Conservation (phyloP, 2,888 invertebrate species). For the Megaustenia siamemsis region DNA sequence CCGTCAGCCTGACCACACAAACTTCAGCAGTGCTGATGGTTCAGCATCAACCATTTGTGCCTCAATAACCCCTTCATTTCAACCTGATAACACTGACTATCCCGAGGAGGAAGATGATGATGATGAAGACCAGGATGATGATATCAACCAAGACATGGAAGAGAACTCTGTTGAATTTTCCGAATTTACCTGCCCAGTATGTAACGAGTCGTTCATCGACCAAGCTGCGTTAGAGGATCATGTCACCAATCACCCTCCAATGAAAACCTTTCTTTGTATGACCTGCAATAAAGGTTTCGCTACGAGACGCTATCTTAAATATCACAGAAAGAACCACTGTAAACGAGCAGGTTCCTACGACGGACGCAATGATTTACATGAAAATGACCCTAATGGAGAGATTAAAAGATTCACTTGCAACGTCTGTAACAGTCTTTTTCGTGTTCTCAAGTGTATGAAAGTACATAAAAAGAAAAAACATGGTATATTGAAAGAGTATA, state of each 20-base stretch:
- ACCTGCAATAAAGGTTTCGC: slow-evolving; percentile 54
- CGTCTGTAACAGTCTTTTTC: slow-evolving; percentile 51
- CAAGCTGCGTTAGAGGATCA: slow-evolving; percentile 47
- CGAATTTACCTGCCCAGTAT: slow-evolving; percentile 33
- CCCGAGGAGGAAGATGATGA: slow-evolving; percentile 26
- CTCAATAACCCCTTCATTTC: slow-evolving; percentile 1
- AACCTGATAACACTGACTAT: slow-evolving; percentile 32
- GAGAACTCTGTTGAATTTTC: slow-evolving; percentile 37
- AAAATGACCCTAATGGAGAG: slow-evolving; percentile 43
- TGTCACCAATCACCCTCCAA: slow-evolving; percentile 38
- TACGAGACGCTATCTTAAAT: slow-evolving; percentile 50
- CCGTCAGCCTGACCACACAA: slow-evolving; percentile 24
- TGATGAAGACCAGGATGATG: slow-evolving; percentile 26
- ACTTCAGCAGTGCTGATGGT: slow-evolving; percentile 24
- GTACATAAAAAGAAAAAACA: slow-evolving; percentile 55
- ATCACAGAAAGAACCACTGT: slow-evolving; percentile 53
- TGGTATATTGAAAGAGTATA: slow-evolving; percentile 49
- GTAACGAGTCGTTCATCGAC: slow-evolving; percentile 35
- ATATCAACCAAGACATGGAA: slow-evolving; percentile 37
- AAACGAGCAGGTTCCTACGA: slow-evolving; percentile 53
- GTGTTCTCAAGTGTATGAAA: slow-evolving; percentile 54
- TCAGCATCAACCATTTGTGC: neutral
- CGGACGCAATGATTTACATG: slow-evolving; percentile 36
- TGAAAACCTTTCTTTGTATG: slow-evolving; percentile 50
- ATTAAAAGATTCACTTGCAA: slow-evolving; percentile 48